Evolutionary conservation across 2,888 invertebrate genomes (phyloP).

Genomic region (Reticulitermes lucifugus): DNA sequence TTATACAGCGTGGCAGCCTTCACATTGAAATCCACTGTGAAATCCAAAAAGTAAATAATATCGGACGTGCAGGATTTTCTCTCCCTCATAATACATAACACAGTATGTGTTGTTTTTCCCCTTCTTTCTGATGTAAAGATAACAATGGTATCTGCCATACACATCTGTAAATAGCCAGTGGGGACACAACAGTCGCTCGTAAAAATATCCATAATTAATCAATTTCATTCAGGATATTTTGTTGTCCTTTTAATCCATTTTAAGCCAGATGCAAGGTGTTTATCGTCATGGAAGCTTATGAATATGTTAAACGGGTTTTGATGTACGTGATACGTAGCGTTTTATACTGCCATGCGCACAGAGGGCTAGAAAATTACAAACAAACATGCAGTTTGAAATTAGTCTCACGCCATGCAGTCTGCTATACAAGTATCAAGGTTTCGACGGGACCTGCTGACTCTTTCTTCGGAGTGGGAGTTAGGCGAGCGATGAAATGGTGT

Average conservation of each 20-base stretch:
- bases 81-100: constrained; percentile 13
- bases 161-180: constrained; percentile 32
- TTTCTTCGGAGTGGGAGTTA: too few species aligned
- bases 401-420: too few species aligned
- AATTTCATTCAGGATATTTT: constrained; percentile 25
- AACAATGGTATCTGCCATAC: constrained; percentile 17
- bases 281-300: constrained; percentile 26
- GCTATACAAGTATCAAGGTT: too few species aligned
- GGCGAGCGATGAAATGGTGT: too few species aligned
- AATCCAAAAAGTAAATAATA: constrained; percentile 42
- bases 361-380: not conserved
- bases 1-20: constrained; percentile 20
- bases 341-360: not conserved
- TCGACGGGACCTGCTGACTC: too few species aligned
- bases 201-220: constrained; percentile 32
- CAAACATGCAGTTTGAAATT: constrained; percentile 9
- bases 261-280: constrained; percentile 32
- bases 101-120: constrained; percentile 17
- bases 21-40: constrained; percentile 29
- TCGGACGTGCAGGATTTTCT: constrained; percentile 10
- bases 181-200: constrained; percentile 2
- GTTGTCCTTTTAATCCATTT: constrained; percentile 10
- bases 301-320: constrained; percentile 27
- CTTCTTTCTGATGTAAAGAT: constrained; percentile 39
- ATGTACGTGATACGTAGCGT: constrained; percentile 7